Base-by-base conservation (phyloP, 1,140 invertebrate species). In the Atta cephalotes region DNA sequence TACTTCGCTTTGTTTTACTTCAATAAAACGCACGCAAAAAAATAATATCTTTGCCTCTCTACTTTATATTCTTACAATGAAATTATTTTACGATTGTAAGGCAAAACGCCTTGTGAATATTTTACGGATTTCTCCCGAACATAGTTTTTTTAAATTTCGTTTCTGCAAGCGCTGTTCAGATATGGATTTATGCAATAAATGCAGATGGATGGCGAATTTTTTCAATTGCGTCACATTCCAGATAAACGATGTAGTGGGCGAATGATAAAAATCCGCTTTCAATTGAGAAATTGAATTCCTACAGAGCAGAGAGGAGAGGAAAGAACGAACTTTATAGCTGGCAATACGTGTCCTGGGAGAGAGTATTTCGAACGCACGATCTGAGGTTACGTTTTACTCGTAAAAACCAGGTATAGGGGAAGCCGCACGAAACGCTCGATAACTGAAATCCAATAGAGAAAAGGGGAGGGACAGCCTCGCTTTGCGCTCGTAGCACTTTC, bases 361-460 rank as follows among this genome's bases (percentile, higher is more conserved):
- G 56, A 21, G 70, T 51, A 76, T 84, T 62, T 71, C 70, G 25
- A 63, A 63, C 62, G 49, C 63, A 60, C 80, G 70, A 84, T 84
- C 70, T 84, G 80, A 84, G 58, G 70, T 84, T 84, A 74, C 68
- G 56, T 60, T 84, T 84, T 74, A 76, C 70, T 51, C 80, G 70
- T 84, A 84, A 84, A 84, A 62, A 56, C 39, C 39, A 39, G 39
- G 7, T 51, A 35, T 35, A 51, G 21, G 28, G 70, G 70, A 84
- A 84, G 80, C 80, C 68, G 70, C 80, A 49, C 28, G 70, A 84
- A 84, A 74, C 70, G 80, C 70, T 74, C 80, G 84, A 86, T 86
- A 80, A 80, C 77, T 86, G 84, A 86, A 86, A 86, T 86, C 84
- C 84, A 80, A 86, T 86, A 56, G 80, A 62, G 66, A 39, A 35